Base-by-base conservation (phyloP, 2,113 vertebrate species). In the Scalopus aquaticus region DNA sequence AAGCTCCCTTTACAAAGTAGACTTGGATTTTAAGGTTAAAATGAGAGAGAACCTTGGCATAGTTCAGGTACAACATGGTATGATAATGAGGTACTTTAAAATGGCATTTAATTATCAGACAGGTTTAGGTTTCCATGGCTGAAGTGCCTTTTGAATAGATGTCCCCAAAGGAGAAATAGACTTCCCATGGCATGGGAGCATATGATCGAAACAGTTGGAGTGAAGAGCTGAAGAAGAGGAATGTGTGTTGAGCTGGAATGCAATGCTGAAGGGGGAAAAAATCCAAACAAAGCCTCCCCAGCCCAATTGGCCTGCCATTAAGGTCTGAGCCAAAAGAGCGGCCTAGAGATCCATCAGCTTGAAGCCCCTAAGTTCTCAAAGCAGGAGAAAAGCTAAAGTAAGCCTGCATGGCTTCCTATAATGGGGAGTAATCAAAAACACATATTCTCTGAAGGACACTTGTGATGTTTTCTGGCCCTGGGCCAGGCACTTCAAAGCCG, bases 401-500 rank as follows among this genome's bases (percentile, higher is more conserved):
- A 98, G 98, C 98, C 96, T 98, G 96, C 97, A 97, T 97, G 96
- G 97, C 85, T 98, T 98, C 98, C 97, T 98, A 96, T 98, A 98
- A 97, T 91, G 73, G 96, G 94, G 70, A 88, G 94, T 98, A 98
- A 99, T 98, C 97, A 97, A 97, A 98, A 98, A 96, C 98, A 99
- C 98, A 98, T 98, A 98, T 78, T 98, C 97, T 98, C 98, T 96
- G 96, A 98, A 98, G 97, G 98, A 97, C 96, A 97, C 94, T 97
- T 97, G 84, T 97, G 98, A 88, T 93, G 97, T 98, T 98, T 98
- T 97, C 98, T 98, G 98, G 98, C 98, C 92, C 74, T 26, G 8
- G 58, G 98, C 98, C 98, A 98, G 92, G 42, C 82, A 98, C 98
- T 98, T 98, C 98, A 98, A 98, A 99, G 98, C 82, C 39, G 49